Percentiles rank a stretch among this genome's conserved stretches.
phyloP scores from a whole-genome alignment of 2,797 vertebrate species.

The Paratrypauchen microcephalus region DNA sequence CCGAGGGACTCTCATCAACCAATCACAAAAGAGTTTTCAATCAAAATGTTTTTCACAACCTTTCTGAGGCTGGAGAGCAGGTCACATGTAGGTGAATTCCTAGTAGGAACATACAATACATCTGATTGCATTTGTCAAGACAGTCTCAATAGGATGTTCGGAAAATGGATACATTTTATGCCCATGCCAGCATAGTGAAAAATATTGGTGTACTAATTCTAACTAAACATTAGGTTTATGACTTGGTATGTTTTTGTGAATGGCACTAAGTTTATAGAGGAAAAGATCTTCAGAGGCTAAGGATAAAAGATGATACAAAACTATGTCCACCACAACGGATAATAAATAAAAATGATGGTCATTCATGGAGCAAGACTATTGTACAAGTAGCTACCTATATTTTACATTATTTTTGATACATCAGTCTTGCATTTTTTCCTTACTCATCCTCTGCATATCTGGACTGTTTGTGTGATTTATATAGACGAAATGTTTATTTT shows the following conservation, averaged over 20 bases:
- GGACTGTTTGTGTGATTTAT: not conserved
- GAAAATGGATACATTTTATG: not conserved
- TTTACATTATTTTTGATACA: too few species aligned
- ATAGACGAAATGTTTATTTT: not conserved
- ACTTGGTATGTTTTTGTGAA: not conserved
- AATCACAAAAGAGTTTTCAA: not conserved
- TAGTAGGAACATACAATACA: not conserved
- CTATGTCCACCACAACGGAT: not conserved
- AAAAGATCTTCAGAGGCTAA: not conserved
- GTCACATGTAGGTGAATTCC: not conserved
- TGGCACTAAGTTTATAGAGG: too few species aligned
- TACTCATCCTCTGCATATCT: not conserved
- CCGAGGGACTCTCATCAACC: not conserved
- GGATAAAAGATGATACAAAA: not conserved
- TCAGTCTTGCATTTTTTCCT: too few species aligned
- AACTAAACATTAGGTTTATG: not conserved
- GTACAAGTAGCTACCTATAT: too few species aligned
- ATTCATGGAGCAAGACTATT: too few species aligned
- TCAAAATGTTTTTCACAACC: not conserved
- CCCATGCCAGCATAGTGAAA: not conserved
- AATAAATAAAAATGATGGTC: too few species aligned
- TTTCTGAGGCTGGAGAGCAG: not conserved
- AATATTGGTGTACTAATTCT: not conserved
- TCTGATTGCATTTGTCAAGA: too few species aligned
- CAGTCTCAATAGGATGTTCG: not conserved